Evolutionary conservation across 2,888 invertebrate genomes (phyloP).

Genomic region (Perizoma flavofasciatum): DNA sequence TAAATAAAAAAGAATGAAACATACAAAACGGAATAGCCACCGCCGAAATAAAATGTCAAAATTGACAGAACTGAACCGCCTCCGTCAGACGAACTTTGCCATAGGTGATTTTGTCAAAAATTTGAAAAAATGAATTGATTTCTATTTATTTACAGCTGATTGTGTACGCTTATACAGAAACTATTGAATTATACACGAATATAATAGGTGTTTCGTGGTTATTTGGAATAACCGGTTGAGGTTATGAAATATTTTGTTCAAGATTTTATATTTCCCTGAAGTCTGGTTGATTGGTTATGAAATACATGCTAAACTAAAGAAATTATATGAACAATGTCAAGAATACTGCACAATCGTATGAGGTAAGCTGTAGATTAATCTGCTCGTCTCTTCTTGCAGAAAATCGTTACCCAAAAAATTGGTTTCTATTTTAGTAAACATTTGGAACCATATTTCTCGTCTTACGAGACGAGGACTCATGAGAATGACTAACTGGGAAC

Average conservation of each 20-base stretch:
- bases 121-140: slow-evolving; percentile 74
- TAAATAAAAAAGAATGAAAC: no score
- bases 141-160: slow-evolving; percentile 75
- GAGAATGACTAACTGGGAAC: no score
- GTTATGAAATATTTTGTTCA: slow-evolving; percentile 66
- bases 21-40: no score
- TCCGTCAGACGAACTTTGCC: background rate
- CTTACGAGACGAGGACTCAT: no score
- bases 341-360: slow-evolving; percentile 76
- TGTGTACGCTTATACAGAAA: slow-evolving; percentile 63
- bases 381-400: background rate
- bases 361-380: slow-evolving; percentile 52
- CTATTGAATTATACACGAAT: slow-evolving; percentile 47
- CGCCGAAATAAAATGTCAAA: no score
- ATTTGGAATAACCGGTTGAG: slow-evolving; percentile 64
- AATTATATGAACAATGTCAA: slow-evolving; percentile 73
- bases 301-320: slow-evolving; percentile 55
- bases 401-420: slow-evolving; percentile 2
- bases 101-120: slow-evolving; percentile 34
- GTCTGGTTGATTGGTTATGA: slow-evolving; percentile 58
- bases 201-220: slow-evolving; percentile 52
- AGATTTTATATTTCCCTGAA: slow-evolving; percentile 46
- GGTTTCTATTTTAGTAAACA: slow-evolving; percentile 1
- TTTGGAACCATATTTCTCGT: background rate
- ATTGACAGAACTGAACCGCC: no score